Conservation (phyloP, 2,797 vertebrate species). For the Salmo trutta region DNA sequence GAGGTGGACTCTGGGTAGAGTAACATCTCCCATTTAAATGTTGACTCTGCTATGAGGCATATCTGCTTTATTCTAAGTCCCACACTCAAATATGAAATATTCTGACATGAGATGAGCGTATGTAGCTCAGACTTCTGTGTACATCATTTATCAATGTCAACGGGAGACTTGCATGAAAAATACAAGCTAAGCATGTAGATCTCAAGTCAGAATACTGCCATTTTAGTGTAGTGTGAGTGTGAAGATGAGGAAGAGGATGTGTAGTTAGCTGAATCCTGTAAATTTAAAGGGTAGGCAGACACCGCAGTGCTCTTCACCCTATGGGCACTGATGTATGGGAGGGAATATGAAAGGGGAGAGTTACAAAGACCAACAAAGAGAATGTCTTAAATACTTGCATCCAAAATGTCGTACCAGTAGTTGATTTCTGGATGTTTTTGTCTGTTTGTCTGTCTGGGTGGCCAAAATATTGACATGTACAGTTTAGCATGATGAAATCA, state of each 20-base stretch:
- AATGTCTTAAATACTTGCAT: constrained; percentile 59
- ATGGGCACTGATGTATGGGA: constrained; percentile 55
- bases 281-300: constrained; percentile 72
- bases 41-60: neutral
- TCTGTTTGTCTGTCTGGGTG: constrained; percentile 54
- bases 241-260: constrained; percentile 20
- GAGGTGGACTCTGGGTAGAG: neutral
- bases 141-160: neutral
- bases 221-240: neutral
- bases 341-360: constrained; percentile 22
- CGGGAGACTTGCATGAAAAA: neutral
- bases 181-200: neutral
- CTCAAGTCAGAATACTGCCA: neutral
- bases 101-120: neutral
- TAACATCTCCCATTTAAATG: constrained; percentile 19
- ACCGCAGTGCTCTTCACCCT: constrained; percentile 73
- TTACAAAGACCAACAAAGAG: constrained; percentile 48
- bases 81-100: neutral
- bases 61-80: constrained; percentile 17
- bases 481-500: constrained; percentile 52
- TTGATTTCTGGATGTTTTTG: constrained; percentile 51
- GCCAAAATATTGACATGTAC: constrained; percentile 54
- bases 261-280: constrained; percentile 42
- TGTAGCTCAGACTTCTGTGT: neutral
- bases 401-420: constrained; percentile 38